These are phyloP conservation scores for Mastomys coucha DNA, from an alignment of 2,113 vertebrate genomes.

Conservation along the genomic window DNA sequence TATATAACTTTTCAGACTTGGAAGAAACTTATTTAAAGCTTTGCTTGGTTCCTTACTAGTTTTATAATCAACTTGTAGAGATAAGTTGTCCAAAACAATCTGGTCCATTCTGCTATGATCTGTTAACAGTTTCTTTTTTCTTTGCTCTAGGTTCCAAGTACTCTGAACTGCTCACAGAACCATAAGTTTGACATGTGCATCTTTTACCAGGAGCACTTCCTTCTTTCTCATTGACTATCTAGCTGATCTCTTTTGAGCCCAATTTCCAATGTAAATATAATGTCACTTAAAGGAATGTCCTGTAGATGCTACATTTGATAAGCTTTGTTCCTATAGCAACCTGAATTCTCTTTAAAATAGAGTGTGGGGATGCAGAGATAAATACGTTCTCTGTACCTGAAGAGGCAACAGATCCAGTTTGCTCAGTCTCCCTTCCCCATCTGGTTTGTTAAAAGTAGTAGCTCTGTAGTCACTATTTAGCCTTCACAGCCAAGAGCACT, in stretches of 20 bases:
- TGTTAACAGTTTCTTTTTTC: neutral
- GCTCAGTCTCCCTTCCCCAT: conserved; percentile 1
- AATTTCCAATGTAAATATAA: neutral
- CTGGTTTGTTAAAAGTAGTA: neutral
- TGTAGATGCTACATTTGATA: neutral
- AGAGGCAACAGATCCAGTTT: neutral
- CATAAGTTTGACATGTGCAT: neutral
- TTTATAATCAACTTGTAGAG: neutral
- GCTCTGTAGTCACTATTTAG: conserved; percentile 1
- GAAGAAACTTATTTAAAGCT: neutral
- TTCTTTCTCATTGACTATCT: neutral
- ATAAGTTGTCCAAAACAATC: neutral
- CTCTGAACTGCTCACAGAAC: neutral
- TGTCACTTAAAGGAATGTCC: neutral
- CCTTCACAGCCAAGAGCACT: neutral
- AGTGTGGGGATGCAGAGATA: no score
- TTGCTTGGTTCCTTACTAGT: neutral
- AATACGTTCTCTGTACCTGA: neutral
- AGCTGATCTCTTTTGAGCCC: neutral
- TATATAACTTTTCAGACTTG: neutral
- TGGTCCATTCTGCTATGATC: neutral
- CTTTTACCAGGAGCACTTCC: neutral
- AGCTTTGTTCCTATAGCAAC: neutral
- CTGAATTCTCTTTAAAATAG: neutral
- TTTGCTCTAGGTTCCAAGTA: neutral